These are phyloP conservation scores for Holocentrus rufus DNA, from an alignment of 2,797 vertebrate genomes.

Conservation along the genomic window DNA sequence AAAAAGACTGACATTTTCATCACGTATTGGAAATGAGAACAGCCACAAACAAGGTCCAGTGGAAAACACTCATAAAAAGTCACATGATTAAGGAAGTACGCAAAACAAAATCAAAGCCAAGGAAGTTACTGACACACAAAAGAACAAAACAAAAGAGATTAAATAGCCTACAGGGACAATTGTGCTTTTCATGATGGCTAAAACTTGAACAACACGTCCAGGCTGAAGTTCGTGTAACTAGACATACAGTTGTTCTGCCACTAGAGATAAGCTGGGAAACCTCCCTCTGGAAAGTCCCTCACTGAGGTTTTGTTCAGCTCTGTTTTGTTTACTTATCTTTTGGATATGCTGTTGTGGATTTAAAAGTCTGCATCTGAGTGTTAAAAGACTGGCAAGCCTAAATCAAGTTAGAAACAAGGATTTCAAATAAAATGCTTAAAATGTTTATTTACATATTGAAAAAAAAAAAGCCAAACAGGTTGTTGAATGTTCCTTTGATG, in stretches of 20 bases:
- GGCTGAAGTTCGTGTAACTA: background rate
- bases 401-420: background rate
- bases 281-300: slow-evolving; percentile 57
- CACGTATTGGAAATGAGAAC: too few species aligned
- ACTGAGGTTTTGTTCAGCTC: background rate
- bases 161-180: too few species aligned
- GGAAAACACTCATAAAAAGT: too few species aligned
- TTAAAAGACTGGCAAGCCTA: too few species aligned
- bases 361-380: too few species aligned
- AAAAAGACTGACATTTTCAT: too few species aligned
- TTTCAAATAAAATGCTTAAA: slow-evolving; percentile 55
- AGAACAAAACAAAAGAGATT: background rate
- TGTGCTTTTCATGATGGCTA: background rate
- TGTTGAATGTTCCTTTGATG: background rate
- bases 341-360: too few species aligned
- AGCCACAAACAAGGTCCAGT: too few species aligned
- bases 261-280: slow-evolving; percentile 25
- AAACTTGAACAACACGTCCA: background rate
- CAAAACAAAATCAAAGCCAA: too few species aligned
- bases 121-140: too few species aligned
- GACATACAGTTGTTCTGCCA: slow-evolving; percentile 3
- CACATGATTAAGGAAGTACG: too few species aligned
- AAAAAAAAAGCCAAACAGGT: slow-evolving; percentile 32
- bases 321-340: background rate
- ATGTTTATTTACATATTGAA: slow-evolving; percentile 83